A percentile compares a stretch with the other conserved stretches of the same genome.
Evolutionary conservation across 1,140 invertebrate genomes (phyloP).

Genomic region (Laodelphax striatellus): DNA sequence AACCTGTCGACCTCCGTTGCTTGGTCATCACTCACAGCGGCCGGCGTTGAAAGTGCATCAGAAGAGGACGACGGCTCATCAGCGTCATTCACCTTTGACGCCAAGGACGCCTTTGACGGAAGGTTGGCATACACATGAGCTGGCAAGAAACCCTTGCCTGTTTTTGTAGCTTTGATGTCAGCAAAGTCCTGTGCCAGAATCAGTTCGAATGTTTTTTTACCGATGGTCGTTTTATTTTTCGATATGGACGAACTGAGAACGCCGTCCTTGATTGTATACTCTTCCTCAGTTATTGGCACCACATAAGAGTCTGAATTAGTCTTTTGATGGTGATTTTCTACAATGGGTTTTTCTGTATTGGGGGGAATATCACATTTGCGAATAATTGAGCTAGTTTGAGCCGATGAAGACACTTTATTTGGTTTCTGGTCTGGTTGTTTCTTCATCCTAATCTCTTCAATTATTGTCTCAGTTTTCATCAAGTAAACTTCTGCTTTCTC

Average conservation of each 20-base stretch:
- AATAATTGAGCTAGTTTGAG: conserved; percentile 37
- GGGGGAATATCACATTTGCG: conserved; percentile 20
- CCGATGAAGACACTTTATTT: conserved; percentile 38
- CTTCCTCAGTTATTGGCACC: conserved; percentile 23
- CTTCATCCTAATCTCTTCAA: conserved; percentile 26
- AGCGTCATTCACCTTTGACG: background rate
- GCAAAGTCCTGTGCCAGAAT: conserved; percentile 38
- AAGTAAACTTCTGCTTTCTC: conserved; percentile 21
- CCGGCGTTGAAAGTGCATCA: background rate
- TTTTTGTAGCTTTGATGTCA: conserved; percentile 34
- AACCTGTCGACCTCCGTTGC: conserved; percentile 25
- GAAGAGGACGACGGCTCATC: background rate
- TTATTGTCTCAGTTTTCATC: conserved; percentile 21
- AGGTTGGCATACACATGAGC: conserved; percentile 32
- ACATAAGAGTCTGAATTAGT: conserved; percentile 14
- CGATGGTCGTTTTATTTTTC: conserved; percentile 18
- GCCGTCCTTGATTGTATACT: conserved; percentile 26
- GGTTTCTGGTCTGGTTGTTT: conserved; percentile 26
- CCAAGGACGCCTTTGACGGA: conserved; percentile 15
- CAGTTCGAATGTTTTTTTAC: conserved; percentile 34
- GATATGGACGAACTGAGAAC: conserved; percentile 26
- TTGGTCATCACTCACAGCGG: background rate
- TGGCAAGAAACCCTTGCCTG: conserved; percentile 19
- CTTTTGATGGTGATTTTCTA: conserved; percentile 10
- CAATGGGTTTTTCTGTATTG: conserved; percentile 3